Evolutionary conservation across 2,797 vertebrate genomes (phyloP).

Genomic region (Triplophysa yarkandensis): DNA sequence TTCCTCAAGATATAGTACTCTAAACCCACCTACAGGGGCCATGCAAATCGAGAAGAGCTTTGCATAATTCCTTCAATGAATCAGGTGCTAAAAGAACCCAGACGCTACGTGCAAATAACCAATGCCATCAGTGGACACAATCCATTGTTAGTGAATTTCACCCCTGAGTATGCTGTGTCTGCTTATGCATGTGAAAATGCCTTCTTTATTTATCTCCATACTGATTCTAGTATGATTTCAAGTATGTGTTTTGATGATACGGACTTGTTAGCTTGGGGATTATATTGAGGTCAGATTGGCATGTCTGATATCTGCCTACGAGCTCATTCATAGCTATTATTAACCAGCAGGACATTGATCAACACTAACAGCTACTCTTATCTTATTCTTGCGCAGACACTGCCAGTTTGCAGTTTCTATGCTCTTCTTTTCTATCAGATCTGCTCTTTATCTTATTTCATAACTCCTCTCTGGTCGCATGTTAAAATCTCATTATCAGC

Average conservation of each 20-base stretch:
- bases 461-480: constrained; percentile 49
- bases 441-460: constrained; percentile 21
- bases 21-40: not conserved
- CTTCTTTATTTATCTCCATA: constrained; percentile 1
- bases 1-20: not conserved
- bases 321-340: constrained; percentile 75
- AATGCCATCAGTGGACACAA: not conserved
- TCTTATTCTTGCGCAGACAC: constrained; percentile 21
- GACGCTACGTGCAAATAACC: not conserved
- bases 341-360: constrained; percentile 73
- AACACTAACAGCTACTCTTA: constrained; percentile 62
- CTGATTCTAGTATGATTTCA: not conserved
- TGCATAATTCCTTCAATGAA: constrained; percentile 2
- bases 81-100: not conserved
- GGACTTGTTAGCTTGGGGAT: constrained; percentile 22
- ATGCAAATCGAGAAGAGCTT: not conserved
- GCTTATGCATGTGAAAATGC: not conserved
- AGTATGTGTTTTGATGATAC: constrained; percentile 29
- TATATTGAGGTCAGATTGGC: constrained; percentile 61
- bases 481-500: constrained; percentile 26
- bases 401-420: not conserved
- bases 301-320: constrained; percentile 69
- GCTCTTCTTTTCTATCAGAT: constrained; percentile 25
- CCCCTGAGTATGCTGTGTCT: not conserved
- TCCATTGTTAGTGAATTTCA: not conserved